Conservation (phyloP, 2,888 invertebrate species). For the Yponomeuta sedellus region DNA sequence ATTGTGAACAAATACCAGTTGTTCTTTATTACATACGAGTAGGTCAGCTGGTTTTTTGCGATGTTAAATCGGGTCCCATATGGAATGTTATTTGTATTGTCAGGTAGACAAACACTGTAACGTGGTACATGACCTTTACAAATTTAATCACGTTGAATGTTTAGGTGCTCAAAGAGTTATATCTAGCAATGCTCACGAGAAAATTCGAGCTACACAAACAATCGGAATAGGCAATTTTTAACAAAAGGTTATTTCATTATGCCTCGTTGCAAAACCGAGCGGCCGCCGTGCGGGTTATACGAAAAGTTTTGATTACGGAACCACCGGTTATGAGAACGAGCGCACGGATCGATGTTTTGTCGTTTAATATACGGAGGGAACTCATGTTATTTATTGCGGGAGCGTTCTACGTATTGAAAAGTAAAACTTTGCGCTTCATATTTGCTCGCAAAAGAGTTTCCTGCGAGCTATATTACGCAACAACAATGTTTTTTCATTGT, state of each 20-base stretch:
- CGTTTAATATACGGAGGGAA: slow-evolving; percentile 5
- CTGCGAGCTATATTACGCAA: not conserved
- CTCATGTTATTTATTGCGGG: slow-evolving; percentile 6
- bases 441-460: not conserved
- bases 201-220: no score
- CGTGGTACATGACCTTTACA: no score
- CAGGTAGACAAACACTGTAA: no score
- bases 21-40: no score
- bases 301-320: slow-evolving; percentile 14
- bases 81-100: no score
- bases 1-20: no score
- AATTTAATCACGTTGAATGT: no score
- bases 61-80: no score
- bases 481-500: not conserved
- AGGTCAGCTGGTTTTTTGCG: no score
- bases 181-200: no score
- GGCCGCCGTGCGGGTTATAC: not conserved
- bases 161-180: no score
- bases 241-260: not conserved
- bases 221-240: not conserved
- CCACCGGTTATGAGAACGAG: slow-evolving; percentile 3
- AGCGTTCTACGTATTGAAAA: slow-evolving; percentile 1
- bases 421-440: not conserved
- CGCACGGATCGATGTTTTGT: slow-evolving; percentile 12
- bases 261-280: not conserved